Evolutionary conservation across 2,113 vertebrate species (phyloP).

Genomic region (Glaucomys volans): DNA sequence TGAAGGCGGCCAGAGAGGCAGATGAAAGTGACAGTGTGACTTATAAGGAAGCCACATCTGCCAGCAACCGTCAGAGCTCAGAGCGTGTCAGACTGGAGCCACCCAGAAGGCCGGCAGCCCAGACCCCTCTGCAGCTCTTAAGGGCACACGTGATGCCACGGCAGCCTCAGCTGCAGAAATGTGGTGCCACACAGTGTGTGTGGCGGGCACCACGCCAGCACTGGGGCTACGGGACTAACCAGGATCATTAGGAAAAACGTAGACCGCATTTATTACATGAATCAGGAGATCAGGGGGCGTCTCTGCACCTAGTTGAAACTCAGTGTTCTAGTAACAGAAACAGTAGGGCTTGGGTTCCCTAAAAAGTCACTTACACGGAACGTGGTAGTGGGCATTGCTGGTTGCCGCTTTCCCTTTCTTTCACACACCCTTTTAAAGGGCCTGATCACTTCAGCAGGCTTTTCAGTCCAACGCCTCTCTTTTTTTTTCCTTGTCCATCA

Average conservation of each 20-base stretch:
- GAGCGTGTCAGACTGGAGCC: background rate
- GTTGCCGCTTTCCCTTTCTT: background rate
- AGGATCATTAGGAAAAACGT: constrained; percentile 51
- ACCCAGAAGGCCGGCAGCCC: fast-evolving
- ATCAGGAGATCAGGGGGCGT: background rate
- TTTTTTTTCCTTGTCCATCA: background rate
- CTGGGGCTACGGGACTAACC: background rate
- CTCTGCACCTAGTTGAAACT: constrained; percentile 58
- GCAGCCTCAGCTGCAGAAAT: background rate
- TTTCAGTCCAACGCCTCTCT: background rate
- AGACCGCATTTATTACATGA: constrained; percentile 41
- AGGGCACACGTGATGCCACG: too few species aligned
- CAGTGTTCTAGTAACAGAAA: background rate
- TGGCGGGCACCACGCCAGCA: background rate
- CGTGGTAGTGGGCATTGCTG: background rate
- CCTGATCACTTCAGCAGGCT: background rate
- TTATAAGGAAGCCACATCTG: background rate
- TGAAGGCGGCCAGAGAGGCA: background rate
- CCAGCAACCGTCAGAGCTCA: fast-evolving
- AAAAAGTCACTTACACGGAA: background rate
- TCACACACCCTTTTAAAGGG: background rate
- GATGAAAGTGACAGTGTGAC: background rate
- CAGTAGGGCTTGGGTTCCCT: background rate
- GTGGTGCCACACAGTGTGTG: background rate
- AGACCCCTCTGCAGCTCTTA: background rate